These are phyloP conservation scores for Beaufortia kweichowensis DNA, from an alignment of 2,113 vertebrate genomes.

Conservation along the genomic window DNA sequence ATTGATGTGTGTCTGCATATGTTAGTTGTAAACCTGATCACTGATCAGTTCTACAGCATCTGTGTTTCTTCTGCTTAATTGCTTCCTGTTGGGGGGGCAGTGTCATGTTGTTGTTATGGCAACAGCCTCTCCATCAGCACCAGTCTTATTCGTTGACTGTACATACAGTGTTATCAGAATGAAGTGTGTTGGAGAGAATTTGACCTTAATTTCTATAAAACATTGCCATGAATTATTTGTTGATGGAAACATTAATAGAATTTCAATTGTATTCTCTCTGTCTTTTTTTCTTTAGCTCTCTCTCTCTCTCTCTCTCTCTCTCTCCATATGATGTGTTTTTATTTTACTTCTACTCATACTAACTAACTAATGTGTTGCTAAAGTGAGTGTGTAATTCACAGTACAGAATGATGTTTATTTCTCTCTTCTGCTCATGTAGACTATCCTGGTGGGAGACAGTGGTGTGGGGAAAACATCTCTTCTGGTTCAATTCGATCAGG, in stretches of 20 bases:
- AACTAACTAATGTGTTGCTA: too few relatives aligned
- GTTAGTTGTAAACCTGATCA: not conserved
- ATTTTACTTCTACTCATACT: too few relatives aligned
- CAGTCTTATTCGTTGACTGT: not conserved
- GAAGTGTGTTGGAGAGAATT: too few relatives aligned
- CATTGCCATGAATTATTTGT: too few relatives aligned
- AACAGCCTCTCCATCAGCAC: slow-evolving; percentile 39
- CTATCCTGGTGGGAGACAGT: slow-evolving; percentile 88
- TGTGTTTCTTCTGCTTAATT: slow-evolving; percentile 48
- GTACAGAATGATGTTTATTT: too few relatives aligned
- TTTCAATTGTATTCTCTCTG: too few relatives aligned
- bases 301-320: too few relatives aligned
- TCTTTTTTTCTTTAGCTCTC: too few relatives aligned
- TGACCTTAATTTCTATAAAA: not conserved
- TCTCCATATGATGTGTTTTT: too few relatives aligned
- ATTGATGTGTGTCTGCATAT: not conserved
- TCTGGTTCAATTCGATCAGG: slow-evolving; percentile 90
- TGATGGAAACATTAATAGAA: too few relatives aligned
- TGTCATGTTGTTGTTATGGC: slow-evolving; percentile 38
- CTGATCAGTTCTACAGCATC: slow-evolving; percentile 43
- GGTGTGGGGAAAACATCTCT: slow-evolving; percentile 89
- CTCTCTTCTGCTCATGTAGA: slow-evolving; percentile 69
- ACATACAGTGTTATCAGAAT: not conserved
- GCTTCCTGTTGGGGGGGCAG: slow-evolving; percentile 47
- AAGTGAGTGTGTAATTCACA: too few relatives aligned